A percentile compares a stretch with the other conserved stretches of the same genome.
phyloP scores from a whole-genome alignment of 1,140 invertebrate species.

The Triops cancriformis region DNA sequence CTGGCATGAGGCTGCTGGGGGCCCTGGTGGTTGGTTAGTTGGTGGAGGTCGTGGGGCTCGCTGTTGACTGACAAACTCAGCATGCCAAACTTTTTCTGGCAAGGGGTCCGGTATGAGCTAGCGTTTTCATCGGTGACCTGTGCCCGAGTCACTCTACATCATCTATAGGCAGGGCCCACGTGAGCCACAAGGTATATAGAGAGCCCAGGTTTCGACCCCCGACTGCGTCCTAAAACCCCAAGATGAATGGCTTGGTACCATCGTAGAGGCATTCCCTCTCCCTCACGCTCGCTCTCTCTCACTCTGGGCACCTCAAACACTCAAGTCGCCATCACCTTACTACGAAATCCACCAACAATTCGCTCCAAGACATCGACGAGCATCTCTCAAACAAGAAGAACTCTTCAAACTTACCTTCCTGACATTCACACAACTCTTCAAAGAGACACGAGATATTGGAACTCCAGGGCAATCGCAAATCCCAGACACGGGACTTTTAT shows the following conservation, averaged over 20 bases:
- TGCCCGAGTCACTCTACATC: slow-evolving; percentile 12
- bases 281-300: not conserved
- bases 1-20: not conserved
- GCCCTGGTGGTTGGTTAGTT: too few relatives aligned
- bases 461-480: too few relatives aligned
- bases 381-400: not conserved
- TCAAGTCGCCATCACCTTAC: not conserved
- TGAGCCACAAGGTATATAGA: slow-evolving; percentile 2
- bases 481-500: too few relatives aligned
- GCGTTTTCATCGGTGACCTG: slow-evolving; percentile 12
- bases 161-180: slow-evolving; percentile 12
- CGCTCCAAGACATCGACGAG: not conserved
- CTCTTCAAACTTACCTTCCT: not conserved
- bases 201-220: slow-evolving; percentile 11
- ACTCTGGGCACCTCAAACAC: too few relatives aligned
- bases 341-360: not conserved
- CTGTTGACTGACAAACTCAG: slow-evolving; percentile 13
- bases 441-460: too few relatives aligned
- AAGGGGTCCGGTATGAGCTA: slow-evolving; percentile 4
- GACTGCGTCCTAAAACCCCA: slow-evolving; percentile 8
- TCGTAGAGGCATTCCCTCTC: not conserved
- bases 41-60: not conserved
- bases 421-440: not conserved
- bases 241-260: slow-evolving; percentile 3
- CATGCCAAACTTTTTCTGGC: not conserved